Conservation (phyloP, 2,797 vertebrate genomes). For the Sebastes wilsoni region DNA sequence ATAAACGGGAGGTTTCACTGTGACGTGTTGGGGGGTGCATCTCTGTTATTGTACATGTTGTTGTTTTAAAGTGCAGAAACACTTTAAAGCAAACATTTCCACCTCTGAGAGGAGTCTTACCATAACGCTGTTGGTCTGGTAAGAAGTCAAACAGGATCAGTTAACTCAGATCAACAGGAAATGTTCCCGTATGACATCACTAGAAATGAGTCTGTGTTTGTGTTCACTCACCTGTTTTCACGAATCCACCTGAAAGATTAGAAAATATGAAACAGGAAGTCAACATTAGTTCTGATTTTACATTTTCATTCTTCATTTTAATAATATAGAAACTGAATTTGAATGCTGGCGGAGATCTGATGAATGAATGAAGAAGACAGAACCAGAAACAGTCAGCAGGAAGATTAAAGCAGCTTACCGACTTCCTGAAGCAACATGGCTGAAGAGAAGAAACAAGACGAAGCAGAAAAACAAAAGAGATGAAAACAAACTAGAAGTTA, state of each 20-base stretch:
- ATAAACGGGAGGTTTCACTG: too few relatives aligned
- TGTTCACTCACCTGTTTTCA: slow-evolving; percentile 75
- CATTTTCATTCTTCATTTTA: neutral
- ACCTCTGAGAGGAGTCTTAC: slow-evolving; percentile 64
- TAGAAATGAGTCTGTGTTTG: neutral
- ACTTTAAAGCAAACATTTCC: slow-evolving; percentile 24
- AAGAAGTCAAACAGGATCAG: slow-evolving; percentile 22
- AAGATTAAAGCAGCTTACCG: slow-evolving; percentile 71
- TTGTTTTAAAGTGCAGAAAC: slow-evolving; percentile 22
- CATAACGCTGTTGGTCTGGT: slow-evolving; percentile 71
- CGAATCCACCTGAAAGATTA: slow-evolving; percentile 76
- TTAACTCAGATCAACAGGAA: neutral
- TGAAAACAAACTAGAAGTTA: neutral
- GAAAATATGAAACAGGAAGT: neutral
- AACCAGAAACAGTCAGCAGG: neutral
- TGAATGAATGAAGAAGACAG: neutral
- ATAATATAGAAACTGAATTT: neutral
- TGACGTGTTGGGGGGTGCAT: neutral
- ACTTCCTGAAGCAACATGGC: slow-evolving; percentile 82
- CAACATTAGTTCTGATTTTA: neutral
- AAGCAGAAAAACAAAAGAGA: neutral
- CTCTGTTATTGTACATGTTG: neutral
- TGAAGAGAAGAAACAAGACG: slow-evolving; percentile 47
- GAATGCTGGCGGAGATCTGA: neutral
- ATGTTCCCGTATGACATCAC: neutral